A percentile compares a stretch with the other conserved stretches of the same genome.
Conservation (phyloP, 2,797 vertebrate species). For the Rhodeus uyekii region DNA sequence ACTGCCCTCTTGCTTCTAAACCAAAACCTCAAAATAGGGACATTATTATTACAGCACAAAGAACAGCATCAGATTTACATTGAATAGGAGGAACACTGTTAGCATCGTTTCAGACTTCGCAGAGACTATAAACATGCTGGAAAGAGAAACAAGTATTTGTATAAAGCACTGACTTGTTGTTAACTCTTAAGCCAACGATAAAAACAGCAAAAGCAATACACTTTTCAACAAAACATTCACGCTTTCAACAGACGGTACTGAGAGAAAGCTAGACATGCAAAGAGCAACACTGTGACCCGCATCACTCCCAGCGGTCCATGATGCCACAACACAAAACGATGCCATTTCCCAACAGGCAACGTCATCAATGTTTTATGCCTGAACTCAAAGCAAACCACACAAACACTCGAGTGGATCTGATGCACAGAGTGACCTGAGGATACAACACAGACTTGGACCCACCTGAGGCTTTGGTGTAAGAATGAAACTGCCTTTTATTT, state of each 20-base stretch:
- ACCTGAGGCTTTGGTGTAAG: constrained; percentile 15
- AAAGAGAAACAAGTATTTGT: not conserved
- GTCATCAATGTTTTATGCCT: not conserved
- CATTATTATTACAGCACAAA: constrained; percentile 15
- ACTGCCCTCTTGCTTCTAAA: not conserved
- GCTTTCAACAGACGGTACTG: not conserved
- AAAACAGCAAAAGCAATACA: constrained; percentile 1
- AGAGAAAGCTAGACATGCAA: not conserved
- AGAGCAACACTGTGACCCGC: not conserved
- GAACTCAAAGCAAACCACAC: not conserved
- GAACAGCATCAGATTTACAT: constrained; percentile 1
- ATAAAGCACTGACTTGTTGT: not conserved
- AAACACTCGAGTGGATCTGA: not conserved
- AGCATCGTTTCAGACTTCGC: not conserved
- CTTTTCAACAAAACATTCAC: constrained; percentile 18
- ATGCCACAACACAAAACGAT: no score
- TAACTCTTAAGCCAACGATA: not conserved
- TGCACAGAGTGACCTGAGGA: no score
- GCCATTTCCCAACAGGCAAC: no score
- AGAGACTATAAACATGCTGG: constrained; percentile 6
- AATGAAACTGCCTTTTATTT: constrained; percentile 40
- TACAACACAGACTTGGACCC: not conserved
- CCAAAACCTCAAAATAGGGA: not conserved
- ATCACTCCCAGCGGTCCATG: not conserved
- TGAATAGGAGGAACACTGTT: not conserved